Conservation (phyloP, 2,797 vertebrate genomes). For the Phalloptychus januarius region DNA sequence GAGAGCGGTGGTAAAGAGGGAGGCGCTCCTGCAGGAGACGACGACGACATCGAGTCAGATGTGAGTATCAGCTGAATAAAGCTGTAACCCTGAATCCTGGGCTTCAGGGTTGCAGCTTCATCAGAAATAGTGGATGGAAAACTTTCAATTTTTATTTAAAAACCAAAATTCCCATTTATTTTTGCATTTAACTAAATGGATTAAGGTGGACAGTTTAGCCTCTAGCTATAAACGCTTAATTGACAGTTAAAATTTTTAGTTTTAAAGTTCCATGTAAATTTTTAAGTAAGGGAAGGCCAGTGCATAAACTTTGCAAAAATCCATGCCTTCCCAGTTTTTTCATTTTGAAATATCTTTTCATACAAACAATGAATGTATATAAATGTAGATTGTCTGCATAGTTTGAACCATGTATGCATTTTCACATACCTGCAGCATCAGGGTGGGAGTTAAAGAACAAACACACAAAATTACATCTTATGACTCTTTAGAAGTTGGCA, state of each 20-base stretch:
- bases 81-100: neutral
- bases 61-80: conserved; percentile 57
- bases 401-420: neutral
- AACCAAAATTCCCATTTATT: neutral
- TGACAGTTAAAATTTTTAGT: neutral
- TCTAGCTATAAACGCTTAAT: neutral
- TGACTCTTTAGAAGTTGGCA: neutral
- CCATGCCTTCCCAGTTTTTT: neutral
- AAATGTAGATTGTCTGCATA: neutral
- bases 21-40: conserved; percentile 83
- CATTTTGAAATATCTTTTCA: neutral
- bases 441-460: neutral
- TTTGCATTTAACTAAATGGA: neutral
- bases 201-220: neutral
- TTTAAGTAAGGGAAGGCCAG: too few species aligned
- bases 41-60: conserved; percentile 80
- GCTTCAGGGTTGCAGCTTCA: neutral
- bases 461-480: neutral
- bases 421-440: neutral
- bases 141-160: neutral
- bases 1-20: conserved; percentile 96
- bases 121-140: neutral
- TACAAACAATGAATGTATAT: neutral
- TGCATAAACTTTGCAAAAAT: neutral
- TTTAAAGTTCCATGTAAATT: neutral